Evolutionary conservation across 2,797 vertebrate species (phyloP), one percentile per base, ranked within the genome.

Genomic region (Macroramphosus scolopax): DNA sequence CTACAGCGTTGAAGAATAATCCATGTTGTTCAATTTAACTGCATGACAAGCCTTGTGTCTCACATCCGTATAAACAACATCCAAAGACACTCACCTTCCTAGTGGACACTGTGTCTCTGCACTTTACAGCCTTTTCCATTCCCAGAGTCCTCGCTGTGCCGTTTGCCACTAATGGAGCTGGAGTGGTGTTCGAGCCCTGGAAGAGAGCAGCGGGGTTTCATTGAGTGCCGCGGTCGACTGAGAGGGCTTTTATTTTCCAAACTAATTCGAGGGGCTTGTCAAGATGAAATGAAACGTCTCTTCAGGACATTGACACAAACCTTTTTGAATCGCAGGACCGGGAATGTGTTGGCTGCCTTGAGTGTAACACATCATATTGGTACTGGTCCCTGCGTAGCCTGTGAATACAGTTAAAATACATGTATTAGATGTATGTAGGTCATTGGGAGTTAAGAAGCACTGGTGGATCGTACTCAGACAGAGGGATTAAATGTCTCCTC

Each of bases 81-180:
- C 7, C 1, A 31, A 31, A 12, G 2, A 30, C 2, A 13, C 77
- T 40, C 1, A 87, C 87, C 80, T 68, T 12, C 54, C 59, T 82
- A 90, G 39, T 77, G 81, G 60, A 39, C 81, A 68, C 80, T 83
- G 61, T 88, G 88, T 38, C 85, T 84, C 81, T 82, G 88, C 43
- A 91, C 45, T 75, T 91, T 91, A 1, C 85, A 85, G 53, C 72
- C 53, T 38, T 74, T 82, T 26, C 56, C 22, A 1, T 62, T 77
- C 1, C 73, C 76, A 10, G 72, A 65, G 29, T 90, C 87, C 34
- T 89, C 87, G 0, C 15, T 83, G 83, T 85, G 89, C 1, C 90
- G 80, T 51, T 91, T 91, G 8, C 76, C 81, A 34, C 65, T 53
- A 18, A 41, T 68, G 31, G 46, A 11, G 67, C n/a, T 17, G 39